Evolutionary conservation across 2,113 vertebrate species (phyloP).

Genomic region (Embiotoca jacksoni): DNA sequence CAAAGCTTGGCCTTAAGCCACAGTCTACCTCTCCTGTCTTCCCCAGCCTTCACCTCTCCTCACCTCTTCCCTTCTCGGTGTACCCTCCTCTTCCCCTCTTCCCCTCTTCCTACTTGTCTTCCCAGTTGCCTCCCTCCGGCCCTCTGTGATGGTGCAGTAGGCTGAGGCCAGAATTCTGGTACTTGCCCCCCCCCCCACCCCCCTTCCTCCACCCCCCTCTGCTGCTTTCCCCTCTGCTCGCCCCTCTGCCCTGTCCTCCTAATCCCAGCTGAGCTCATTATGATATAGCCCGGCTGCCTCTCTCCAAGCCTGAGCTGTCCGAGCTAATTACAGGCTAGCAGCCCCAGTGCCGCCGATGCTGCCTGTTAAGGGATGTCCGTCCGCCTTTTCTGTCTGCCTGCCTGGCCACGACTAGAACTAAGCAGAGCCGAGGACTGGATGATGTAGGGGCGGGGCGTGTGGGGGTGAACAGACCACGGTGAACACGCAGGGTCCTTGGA

Average conservation of each 20-base stretch:
- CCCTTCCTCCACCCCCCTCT: slow-evolving; percentile 60
- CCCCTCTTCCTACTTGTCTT: slow-evolving; percentile 74
- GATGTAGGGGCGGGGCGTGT: slow-evolving; percentile 38
- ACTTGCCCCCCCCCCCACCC: slow-evolving; percentile 73
- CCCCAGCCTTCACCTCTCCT: slow-evolving; percentile 72
- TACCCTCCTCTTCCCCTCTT: slow-evolving; percentile 62
- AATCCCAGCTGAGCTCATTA: slow-evolving; percentile 99
- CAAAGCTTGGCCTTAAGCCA: slow-evolving; percentile 77
- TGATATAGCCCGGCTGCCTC: slow-evolving; percentile 98
- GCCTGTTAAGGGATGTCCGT: slow-evolving; percentile 96
- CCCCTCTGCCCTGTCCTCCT: slow-evolving; percentile 98
- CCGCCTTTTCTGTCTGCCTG: slow-evolving; percentile 60
- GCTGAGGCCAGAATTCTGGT: slow-evolving; percentile 78
- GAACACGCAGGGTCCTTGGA: slow-evolving; percentile 91
- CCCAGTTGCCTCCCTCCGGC: slow-evolving; percentile 88
- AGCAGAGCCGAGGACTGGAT: slow-evolving; percentile 51
- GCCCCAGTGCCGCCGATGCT: slow-evolving; percentile 85
- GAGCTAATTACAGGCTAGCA: slow-evolving; percentile 99
- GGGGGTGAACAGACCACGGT: slow-evolving; percentile 29
- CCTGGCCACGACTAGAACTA: slow-evolving; percentile 67
- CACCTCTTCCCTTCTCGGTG: slow-evolving; percentile 64
- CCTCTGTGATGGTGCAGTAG: slow-evolving; percentile 76
- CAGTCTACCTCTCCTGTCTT: slow-evolving; percentile 58
- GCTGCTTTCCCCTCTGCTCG: slow-evolving; percentile 90
- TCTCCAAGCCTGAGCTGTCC: slow-evolving; percentile 98